Conservation (phyloP, 2,888 invertebrate species). For the Lordiphosa andalusiaca region DNA sequence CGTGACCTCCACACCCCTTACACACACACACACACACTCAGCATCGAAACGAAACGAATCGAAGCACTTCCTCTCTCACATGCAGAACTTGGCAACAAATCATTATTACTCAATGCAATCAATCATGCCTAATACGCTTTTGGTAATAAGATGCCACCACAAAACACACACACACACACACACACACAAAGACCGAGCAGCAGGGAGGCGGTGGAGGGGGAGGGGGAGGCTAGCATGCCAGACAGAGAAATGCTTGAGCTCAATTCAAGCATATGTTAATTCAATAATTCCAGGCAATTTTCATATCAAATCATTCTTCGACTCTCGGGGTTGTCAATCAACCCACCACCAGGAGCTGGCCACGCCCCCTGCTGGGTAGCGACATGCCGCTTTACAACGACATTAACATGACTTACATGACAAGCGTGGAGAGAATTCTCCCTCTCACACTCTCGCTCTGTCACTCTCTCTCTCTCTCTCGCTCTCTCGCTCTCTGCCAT, state of each 20-base stretch:
- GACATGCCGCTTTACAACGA: slow-evolving; percentile 33
- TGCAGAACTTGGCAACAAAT: slow-evolving; percentile 54
- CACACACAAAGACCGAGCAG: slow-evolving; percentile 10
- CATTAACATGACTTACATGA: slow-evolving; percentile 56
- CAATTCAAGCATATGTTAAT: slow-evolving; percentile 75
- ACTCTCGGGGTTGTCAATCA: slow-evolving; percentile 59
- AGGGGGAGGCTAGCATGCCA: neutral
- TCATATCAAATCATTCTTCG: slow-evolving; percentile 69
- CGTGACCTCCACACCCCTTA: slow-evolving; percentile 37
- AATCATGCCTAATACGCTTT: slow-evolving; percentile 74
- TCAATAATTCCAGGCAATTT: slow-evolving; percentile 77
- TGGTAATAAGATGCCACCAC: slow-evolving; percentile 70
- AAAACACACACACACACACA: slow-evolving; percentile 15
- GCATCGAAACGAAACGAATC: neutral
- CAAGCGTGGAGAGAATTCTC: slow-evolving; percentile 14
- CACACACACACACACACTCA: slow-evolving; percentile 8
- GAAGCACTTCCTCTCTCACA: slow-evolving; percentile 12
- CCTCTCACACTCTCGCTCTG: neutral
- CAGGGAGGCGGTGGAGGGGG: too few relatives aligned
- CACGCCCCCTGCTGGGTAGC: slow-evolving; percentile 10
- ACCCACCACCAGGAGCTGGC: slow-evolving; percentile 22
- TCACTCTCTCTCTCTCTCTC: slow-evolving; percentile 9
- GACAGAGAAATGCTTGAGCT: slow-evolving; percentile 60
- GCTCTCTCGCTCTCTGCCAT: slow-evolving; percentile 32
- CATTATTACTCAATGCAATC: slow-evolving; percentile 74